phyloP scores from a whole-genome alignment of 1,140 invertebrate genomes.

The Xylocopa sonorina region DNA sequence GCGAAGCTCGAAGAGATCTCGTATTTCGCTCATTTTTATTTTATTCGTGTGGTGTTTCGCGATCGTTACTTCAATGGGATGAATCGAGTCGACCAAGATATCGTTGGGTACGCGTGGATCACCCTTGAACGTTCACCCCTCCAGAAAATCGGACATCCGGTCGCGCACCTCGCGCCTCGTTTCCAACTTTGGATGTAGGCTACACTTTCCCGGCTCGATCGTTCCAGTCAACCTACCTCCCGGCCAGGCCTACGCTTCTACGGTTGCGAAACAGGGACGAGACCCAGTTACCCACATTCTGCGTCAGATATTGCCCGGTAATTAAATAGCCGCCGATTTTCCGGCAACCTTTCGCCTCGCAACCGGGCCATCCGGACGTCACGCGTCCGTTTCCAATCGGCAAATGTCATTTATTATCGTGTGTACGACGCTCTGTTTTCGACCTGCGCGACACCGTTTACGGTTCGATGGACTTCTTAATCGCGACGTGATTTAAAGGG shows the following conservation, averaged over 20 bases:
- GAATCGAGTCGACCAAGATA: no score
- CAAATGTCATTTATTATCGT: slow-evolving; percentile 44
- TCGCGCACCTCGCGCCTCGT: slow-evolving; percentile 49
- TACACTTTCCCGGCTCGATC: slow-evolving; percentile 66
- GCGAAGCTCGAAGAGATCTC: no score
- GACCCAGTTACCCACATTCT: slow-evolving; percentile 73
- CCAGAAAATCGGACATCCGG: slow-evolving; percentile 15
- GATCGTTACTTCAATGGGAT: no score
- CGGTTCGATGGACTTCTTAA: not conserved
- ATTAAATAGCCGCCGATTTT: slow-evolving; percentile 63
- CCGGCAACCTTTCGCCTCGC: slow-evolving; percentile 36
- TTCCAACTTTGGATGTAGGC: slow-evolving; percentile 62
- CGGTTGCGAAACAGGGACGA: slow-evolving; percentile 69
- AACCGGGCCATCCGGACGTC: not conserved
- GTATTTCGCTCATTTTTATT: no score
- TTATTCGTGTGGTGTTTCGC: no score
- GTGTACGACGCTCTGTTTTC: not conserved
- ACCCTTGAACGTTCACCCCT: not conserved
- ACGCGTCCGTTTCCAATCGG: not conserved
- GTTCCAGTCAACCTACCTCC: slow-evolving; percentile 65
- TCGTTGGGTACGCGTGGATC: no score
- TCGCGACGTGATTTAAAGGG: not conserved
- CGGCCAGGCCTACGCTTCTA: slow-evolving; percentile 57
- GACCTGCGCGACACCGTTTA: not conserved
- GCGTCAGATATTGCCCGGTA: slow-evolving; percentile 56